These are phyloP conservation scores for Cheilinus undulatus DNA, from an alignment of 2,113 vertebrate genomes.

Conservation along the genomic window DNA sequence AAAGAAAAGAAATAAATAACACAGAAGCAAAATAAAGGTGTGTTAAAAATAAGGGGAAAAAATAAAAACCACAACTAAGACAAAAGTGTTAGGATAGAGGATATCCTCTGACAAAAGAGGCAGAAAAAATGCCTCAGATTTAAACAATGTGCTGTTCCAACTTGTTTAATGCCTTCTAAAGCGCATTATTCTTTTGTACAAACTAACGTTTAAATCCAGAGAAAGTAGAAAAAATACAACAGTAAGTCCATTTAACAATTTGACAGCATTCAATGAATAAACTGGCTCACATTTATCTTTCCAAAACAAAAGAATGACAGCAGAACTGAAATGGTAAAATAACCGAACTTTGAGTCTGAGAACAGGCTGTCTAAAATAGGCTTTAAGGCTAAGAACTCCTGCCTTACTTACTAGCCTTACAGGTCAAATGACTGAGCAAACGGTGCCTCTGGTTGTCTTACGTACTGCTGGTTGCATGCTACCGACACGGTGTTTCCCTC, in stretches of 20 bases:
- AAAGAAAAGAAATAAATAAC: constrained; percentile 60
- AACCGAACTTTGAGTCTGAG: constrained; percentile 23
- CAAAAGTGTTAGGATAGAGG: too few relatives aligned
- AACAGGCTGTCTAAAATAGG: constrained; percentile 4
- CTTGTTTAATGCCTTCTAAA: background rate
- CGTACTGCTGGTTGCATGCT: constrained; percentile 52
- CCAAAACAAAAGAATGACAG: constrained; percentile 14
- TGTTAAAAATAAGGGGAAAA: background rate
- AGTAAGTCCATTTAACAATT: background rate
- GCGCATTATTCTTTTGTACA: too few relatives aligned
- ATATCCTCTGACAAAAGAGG: background rate
- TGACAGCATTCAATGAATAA: too few relatives aligned
- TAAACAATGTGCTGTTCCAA: background rate
- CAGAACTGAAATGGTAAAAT: constrained; percentile 41
- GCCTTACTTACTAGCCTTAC: constrained; percentile 6
- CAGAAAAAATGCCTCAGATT: background rate
- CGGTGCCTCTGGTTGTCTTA: constrained; percentile 52
- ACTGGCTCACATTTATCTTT: background rate
- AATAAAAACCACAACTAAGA: background rate
- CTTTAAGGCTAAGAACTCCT: too few relatives aligned
- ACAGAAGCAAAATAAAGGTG: background rate
- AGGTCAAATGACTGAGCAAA: constrained; percentile 55
- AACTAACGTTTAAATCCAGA: too few relatives aligned
- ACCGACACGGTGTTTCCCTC: constrained; percentile 63
- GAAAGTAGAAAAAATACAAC: background rate